phyloP scores from a whole-genome alignment of 2,888 invertebrate genomes.

The Patella pellucida region DNA sequence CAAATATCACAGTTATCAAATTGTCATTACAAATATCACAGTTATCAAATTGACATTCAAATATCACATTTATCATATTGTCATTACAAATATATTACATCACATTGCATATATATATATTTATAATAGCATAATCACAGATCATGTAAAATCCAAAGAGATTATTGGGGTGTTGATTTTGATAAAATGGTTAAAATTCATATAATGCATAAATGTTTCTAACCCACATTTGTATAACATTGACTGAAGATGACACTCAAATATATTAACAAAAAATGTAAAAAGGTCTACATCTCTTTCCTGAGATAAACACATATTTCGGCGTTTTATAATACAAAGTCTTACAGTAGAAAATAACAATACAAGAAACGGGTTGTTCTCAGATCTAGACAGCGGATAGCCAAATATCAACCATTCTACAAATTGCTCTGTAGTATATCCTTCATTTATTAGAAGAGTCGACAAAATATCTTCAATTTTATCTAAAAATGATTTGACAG shows the following conservation, averaged over 20 bases:
- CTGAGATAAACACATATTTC: neutral
- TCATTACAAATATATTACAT: too few species aligned
- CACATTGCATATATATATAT: too few species aligned
- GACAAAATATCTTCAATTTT: too few species aligned
- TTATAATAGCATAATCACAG: too few species aligned
- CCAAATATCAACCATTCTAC: neutral
- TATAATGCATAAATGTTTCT: neutral
- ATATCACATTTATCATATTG: too few species aligned
- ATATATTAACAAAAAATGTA: neutral
- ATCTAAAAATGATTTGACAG: neutral
- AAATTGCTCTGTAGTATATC: too few species aligned
- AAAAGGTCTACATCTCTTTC: neutral
- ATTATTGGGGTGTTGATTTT: too few species aligned
- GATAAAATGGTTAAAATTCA: conserved; percentile 2
- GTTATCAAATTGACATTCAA: too few species aligned
- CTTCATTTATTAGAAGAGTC: too few species aligned
- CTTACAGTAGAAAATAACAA: neutral
- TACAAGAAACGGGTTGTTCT: neutral
- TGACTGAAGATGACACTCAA: neutral
- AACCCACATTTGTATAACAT: neutral
- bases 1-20: too few species aligned
- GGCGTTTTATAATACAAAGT: neutral
- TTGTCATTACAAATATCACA: too few species aligned
- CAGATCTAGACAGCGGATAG: neutral
- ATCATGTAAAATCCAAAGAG: too few species aligned